Conservation (phyloP, 1,140 invertebrate species). For the Cherax quadricarinatus region DNA sequence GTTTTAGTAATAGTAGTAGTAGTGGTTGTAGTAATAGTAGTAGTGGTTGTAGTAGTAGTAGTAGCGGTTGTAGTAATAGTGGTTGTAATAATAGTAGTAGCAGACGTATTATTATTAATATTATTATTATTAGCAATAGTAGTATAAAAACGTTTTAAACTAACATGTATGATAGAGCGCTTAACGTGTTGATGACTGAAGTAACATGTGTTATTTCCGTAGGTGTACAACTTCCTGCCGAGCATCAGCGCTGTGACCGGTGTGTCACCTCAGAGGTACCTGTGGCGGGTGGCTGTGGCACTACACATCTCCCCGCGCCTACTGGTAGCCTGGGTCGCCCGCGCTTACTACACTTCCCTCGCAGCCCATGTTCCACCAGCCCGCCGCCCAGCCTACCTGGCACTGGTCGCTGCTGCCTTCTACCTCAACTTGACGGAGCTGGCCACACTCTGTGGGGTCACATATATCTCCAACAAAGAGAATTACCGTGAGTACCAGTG, state of each 20-base stretch:
- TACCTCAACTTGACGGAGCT: slow-evolving; percentile 92
- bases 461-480: slow-evolving; percentile 94
- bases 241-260: slow-evolving; percentile 95
- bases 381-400: slow-evolving; percentile 78
- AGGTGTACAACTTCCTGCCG: slow-evolving; percentile 94
- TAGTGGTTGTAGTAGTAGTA: too few relatives aligned
- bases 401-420: slow-evolving; percentile 85
- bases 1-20: too few relatives aligned
- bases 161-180: too few relatives aligned
- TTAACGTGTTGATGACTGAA: background rate
- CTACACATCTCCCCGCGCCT: slow-evolving; percentile 92
- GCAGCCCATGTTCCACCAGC: slow-evolving; percentile 74
- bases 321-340: slow-evolving; percentile 89
- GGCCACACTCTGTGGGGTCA: slow-evolving; percentile 89
- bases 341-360: slow-evolving; percentile 87
- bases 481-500: slow-evolving; percentile 91
- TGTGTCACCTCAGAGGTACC: slow-evolving; percentile 92
- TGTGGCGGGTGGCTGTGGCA: slow-evolving; percentile 94
- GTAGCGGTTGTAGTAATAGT: too few relatives aligned
- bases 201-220: slow-evolving; percentile 3
- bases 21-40: too few relatives aligned
- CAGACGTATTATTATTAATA: too few relatives aligned
- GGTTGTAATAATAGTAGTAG: too few relatives aligned
- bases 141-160: too few relatives aligned
- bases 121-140: too few relatives aligned